These are phyloP conservation scores for Nymphalis c-album DNA, from an alignment of 2,888 invertebrate species.

Conservation along the genomic window DNA sequence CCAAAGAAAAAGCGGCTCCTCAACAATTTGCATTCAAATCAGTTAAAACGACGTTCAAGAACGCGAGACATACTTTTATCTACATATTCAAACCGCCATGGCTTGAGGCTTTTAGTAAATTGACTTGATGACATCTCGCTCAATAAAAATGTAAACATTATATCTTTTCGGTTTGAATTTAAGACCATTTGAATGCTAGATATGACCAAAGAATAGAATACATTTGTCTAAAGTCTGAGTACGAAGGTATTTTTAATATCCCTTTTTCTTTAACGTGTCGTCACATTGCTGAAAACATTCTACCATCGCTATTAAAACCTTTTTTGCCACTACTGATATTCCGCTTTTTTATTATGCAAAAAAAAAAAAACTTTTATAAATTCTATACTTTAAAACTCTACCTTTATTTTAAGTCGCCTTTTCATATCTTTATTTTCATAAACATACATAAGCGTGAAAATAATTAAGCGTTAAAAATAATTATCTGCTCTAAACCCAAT, in stretches of 20 bases:
- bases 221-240: background rate
- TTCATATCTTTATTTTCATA: no score
- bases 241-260: constrained; percentile 2
- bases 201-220: background rate
- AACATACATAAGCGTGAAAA: no score
- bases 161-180: constrained; percentile 17
- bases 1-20: constrained; percentile 33
- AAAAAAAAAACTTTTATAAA: no score
- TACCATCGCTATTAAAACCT: background rate
- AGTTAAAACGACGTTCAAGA: constrained; percentile 40
- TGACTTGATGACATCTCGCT: constrained; percentile 40
- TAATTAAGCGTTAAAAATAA: no score
- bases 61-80: constrained; percentile 41
- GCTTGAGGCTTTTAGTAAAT: constrained; percentile 46
- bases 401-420: no score
- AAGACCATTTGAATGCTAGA: background rate
- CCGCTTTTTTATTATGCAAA: background rate
- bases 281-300: background rate
- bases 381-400: no score
- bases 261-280: background rate
- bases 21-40: constrained; percentile 53
- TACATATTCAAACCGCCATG: constrained; percentile 44
- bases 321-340: background rate
- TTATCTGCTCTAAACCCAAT: no score
- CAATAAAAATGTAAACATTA: constrained; percentile 33